Conservation (phyloP, 2,113 vertebrate species). For the Nyctereutes procyonoides region DNA sequence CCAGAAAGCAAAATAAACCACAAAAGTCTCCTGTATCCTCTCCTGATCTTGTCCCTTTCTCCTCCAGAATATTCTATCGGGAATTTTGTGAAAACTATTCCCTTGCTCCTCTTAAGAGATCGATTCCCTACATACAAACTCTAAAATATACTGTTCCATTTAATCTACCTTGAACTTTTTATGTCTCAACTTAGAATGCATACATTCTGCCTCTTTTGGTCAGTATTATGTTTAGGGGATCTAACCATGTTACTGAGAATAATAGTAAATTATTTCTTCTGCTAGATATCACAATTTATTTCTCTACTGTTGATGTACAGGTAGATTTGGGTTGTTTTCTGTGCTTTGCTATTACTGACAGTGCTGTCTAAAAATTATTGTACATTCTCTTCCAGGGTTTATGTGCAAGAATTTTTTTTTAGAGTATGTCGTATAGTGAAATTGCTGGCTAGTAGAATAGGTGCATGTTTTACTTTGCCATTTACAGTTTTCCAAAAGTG, state of each 20-base stretch:
- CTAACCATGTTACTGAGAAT: background rate
- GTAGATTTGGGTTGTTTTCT: background rate
- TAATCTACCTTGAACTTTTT: background rate
- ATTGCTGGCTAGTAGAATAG: background rate
- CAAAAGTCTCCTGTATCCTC: background rate
- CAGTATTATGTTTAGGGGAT: background rate
- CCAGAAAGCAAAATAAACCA: background rate
- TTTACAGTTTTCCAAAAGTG: background rate
- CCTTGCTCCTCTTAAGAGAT: background rate
- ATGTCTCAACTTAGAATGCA: background rate
- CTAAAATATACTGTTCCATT: background rate
- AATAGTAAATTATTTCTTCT: background rate
- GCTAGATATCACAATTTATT: background rate
- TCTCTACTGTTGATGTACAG: background rate
- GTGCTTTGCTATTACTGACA: background rate
- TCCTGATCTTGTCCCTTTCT: background rate
- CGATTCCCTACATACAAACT: background rate
- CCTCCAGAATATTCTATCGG: background rate
- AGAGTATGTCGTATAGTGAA: background rate
- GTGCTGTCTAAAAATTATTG: background rate
- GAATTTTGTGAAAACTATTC: background rate
- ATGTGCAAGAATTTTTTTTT: background rate
- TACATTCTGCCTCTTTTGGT: background rate
- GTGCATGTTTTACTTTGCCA: background rate
- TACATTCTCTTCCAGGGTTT: background rate